Percentiles rank a stretch among this genome's conserved stretches.
These are phyloP conservation scores for Numida meleagris DNA, from an alignment of 2,113 vertebrate genomes.

Conservation along the genomic window DNA sequence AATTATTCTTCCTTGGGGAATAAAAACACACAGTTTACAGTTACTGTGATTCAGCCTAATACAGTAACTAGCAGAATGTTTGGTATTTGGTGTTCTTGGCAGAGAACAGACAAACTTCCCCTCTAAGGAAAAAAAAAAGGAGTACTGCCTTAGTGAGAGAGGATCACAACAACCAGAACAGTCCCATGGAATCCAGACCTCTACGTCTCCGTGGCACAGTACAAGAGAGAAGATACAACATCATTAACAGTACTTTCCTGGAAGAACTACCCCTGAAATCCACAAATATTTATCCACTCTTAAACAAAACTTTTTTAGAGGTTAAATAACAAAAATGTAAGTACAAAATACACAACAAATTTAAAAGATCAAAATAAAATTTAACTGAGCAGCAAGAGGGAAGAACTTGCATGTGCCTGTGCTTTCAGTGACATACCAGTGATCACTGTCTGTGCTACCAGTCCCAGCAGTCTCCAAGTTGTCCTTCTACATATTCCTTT, in stretches of 20 bases:
- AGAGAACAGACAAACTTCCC: constrained; percentile 15
- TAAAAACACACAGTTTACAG: constrained; percentile 40
- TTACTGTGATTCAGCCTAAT: constrained; percentile 36
- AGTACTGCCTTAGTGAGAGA: neutral
- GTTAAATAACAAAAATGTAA: neutral
- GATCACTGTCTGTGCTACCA: too few relatives aligned
- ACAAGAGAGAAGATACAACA: fast-evolving
- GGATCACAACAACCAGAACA: neutral
- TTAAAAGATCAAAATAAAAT: neutral
- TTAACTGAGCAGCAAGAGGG: neutral
- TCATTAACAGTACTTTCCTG: neutral
- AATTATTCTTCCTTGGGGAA: constrained; percentile 1
- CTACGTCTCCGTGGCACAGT: neutral
- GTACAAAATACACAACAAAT: neutral
- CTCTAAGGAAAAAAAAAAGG: neutral
- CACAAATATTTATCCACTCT: neutral
- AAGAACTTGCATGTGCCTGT: neutral
- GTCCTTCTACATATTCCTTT: neutral
- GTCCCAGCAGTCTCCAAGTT: neutral
- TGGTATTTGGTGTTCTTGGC: constrained; percentile 38
- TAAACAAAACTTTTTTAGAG: neutral
- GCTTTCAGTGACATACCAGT: too few relatives aligned
- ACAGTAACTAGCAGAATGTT: constrained; percentile 11
- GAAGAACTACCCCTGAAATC: neutral
- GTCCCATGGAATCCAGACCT: neutral